Percentiles rank a stretch among this genome's conserved stretches.
phyloP scores from a whole-genome alignment of 2,113 vertebrate genomes.

The Entosphenus tridentatus region DNA sequence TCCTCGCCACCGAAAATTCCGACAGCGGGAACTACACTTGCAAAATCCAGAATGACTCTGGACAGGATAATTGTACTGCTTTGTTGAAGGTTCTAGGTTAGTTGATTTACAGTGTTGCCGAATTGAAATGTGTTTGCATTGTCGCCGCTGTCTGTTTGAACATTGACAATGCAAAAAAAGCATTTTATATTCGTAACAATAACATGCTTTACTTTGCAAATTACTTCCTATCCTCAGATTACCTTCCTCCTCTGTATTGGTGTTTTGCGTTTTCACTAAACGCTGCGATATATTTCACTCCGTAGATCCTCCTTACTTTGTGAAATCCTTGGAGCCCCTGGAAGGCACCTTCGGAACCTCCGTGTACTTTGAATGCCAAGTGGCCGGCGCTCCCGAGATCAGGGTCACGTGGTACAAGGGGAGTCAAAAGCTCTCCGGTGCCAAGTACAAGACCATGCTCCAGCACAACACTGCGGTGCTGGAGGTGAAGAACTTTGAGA shows the following conservation, averaged over 20 bases:
- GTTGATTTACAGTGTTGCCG: constrained; percentile 16
- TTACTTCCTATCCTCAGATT: too few species aligned
- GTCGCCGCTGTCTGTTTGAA: too few species aligned
- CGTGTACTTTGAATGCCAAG: constrained; percentile 61
- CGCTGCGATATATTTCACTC: not conserved
- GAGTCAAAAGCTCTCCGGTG: not conserved
- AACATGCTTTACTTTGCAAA: too few species aligned
- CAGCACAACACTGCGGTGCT: constrained; percentile 3
- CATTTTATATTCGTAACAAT: too few species aligned
- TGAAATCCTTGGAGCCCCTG: constrained; percentile 48
- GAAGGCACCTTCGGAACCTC: constrained; percentile 55
- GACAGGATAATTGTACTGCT: constrained; percentile 50
- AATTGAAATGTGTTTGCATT: too few species aligned
- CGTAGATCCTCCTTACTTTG: constrained; percentile 65
- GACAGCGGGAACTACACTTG: constrained; percentile 62
- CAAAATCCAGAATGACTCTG: constrained; percentile 52
- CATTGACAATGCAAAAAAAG: too few species aligned
- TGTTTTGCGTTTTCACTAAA: too few species aligned
- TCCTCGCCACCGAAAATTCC: constrained; percentile 39
- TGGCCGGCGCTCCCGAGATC: constrained; percentile 74
- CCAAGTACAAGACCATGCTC: not conserved
- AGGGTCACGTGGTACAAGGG: constrained; percentile 60
- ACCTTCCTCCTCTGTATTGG: too few species aligned
- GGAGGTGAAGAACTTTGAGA: not conserved
- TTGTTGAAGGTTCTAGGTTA: constrained; percentile 67